Evolutionary conservation across 2,113 vertebrate genomes (phyloP).

Genomic region (Vanacampus margaritifer): DNA sequence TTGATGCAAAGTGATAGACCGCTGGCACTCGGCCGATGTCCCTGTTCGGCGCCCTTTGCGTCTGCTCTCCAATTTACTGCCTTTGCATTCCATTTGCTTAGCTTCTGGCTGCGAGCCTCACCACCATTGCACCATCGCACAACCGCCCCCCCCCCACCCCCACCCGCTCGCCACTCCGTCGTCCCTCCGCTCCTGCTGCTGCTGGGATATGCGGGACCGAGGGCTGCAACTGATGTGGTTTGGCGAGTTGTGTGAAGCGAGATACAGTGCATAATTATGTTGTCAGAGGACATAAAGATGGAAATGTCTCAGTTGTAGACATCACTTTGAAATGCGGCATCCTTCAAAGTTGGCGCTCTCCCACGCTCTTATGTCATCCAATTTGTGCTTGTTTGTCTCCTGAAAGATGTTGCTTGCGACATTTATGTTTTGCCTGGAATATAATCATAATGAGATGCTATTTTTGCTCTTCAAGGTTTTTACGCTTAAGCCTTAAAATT

Average conservation of each 20-base stretch:
- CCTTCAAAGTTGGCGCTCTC: conserved; percentile 36
- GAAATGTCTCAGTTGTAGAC: conserved; percentile 52
- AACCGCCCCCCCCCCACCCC: background rate
- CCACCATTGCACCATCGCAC: too few relatives aligned
- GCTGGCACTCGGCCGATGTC: conserved; percentile 55
- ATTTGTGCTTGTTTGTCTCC: conserved; percentile 36
- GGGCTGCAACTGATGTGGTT: conserved; percentile 56
- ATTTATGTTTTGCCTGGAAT: conserved; percentile 22
- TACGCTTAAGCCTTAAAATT: conserved; percentile 4
- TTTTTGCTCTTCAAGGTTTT: background rate
- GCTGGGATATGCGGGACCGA: conserved; percentile 23
- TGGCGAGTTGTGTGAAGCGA: conserved; percentile 45
- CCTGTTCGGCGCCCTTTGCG: conserved; percentile 27
- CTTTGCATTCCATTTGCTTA: conserved; percentile 53
- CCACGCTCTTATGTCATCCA: conserved; percentile 26
- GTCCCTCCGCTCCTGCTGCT: conserved; percentile 5
- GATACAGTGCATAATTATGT: conserved; percentile 68
- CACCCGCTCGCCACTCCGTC: background rate
- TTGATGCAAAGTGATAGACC: conserved; percentile 64
- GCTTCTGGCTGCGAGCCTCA: conserved; percentile 40
- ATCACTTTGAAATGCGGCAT: conserved; percentile 31
- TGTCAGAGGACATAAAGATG: conserved; percentile 63
- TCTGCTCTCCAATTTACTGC: conserved; percentile 49
- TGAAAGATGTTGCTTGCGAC: conserved; percentile 23
- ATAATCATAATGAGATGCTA: background rate